These are phyloP conservation scores for Chloebia gouldiae DNA, from an alignment of 2,113 vertebrate genomes.

Conservation along the genomic window DNA sequence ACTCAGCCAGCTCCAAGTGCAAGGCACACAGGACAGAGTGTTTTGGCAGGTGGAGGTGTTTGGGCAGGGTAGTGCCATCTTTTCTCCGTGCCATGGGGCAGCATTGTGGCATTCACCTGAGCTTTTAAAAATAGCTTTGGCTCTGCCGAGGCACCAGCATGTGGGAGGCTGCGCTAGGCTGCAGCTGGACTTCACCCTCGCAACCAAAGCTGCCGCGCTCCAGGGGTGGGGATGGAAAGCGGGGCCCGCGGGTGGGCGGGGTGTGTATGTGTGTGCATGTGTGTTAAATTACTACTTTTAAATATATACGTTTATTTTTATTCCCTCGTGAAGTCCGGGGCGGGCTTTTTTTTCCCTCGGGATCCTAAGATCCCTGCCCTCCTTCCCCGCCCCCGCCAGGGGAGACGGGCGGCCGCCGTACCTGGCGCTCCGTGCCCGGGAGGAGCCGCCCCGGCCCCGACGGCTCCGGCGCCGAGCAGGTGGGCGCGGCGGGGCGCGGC, in stretches of 20 bases:
- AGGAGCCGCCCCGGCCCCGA: background rate
- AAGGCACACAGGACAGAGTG: too few species aligned
- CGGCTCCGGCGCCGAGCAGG: conserved; percentile 37
- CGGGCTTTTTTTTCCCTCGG: background rate
- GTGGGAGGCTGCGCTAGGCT: accelerated
- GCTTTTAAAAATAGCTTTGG: background rate
- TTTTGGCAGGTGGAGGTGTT: background rate
- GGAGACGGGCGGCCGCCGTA: background rate
- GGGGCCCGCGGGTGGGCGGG: background rate
- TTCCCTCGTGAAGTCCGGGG: background rate
- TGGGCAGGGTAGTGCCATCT: background rate
- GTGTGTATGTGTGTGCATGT: accelerated
- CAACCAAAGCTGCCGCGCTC: background rate
- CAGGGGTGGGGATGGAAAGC: background rate
- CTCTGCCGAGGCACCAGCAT: background rate
- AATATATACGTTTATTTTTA: background rate
- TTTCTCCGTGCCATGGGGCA: accelerated
- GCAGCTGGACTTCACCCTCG: background rate
- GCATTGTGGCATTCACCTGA: background rate
- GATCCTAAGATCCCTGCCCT: background rate
- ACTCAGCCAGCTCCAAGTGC: accelerated
- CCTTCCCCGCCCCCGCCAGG: background rate
- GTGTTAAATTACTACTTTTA: background rate
- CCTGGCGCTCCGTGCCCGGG: conserved; percentile 4
- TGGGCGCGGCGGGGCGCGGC: background rate